These are phyloP conservation scores for Mamestra configurata DNA, from an alignment of 1,140 invertebrate species.

Conservation along the genomic window DNA sequence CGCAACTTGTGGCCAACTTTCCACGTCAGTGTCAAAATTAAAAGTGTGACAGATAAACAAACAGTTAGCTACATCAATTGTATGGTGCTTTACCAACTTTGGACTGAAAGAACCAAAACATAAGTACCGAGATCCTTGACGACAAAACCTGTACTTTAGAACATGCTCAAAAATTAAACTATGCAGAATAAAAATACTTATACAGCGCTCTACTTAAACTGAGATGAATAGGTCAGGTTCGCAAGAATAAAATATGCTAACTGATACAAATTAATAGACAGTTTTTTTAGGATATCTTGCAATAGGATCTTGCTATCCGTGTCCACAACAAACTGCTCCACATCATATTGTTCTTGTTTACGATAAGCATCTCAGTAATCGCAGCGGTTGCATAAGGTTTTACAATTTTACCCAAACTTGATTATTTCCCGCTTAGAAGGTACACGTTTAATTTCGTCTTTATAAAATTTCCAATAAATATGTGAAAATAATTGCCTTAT, in stretches of 20 bases:
- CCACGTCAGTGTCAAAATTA: slow-evolving; percentile 9
- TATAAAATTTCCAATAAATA: slow-evolving; percentile 65
- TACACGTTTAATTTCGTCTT: slow-evolving; percentile 34
- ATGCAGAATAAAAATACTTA: too few species aligned
- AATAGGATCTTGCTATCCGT: slow-evolving; percentile 19
- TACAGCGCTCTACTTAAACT: too few species aligned
- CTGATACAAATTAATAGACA: too few species aligned
- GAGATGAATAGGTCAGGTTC: too few species aligned
- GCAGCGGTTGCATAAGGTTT: slow-evolving; percentile 49
- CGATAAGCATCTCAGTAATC: slow-evolving; percentile 18
- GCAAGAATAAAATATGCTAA: too few species aligned
- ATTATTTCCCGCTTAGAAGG: slow-evolving; percentile 36
- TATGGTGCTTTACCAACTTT: slow-evolving; percentile 5
- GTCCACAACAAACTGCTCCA: slow-evolving; percentile 9
- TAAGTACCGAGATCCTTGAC: background rate
- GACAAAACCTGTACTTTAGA: background rate
- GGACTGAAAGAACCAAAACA: background rate
- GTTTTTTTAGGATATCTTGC: slow-evolving; percentile 10
- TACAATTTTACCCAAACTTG: slow-evolving; percentile 34
- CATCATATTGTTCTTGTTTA: slow-evolving; percentile 41
- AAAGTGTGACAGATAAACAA: slow-evolving; percentile 9
- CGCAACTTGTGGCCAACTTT: too few species aligned
- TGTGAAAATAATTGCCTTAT: slow-evolving; percentile 68
- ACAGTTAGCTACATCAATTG: background rate
- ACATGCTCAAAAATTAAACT: background rate